Conservation (phyloP, 1,140 invertebrate genomes). For the Caenorhabditis elegans region DNA sequence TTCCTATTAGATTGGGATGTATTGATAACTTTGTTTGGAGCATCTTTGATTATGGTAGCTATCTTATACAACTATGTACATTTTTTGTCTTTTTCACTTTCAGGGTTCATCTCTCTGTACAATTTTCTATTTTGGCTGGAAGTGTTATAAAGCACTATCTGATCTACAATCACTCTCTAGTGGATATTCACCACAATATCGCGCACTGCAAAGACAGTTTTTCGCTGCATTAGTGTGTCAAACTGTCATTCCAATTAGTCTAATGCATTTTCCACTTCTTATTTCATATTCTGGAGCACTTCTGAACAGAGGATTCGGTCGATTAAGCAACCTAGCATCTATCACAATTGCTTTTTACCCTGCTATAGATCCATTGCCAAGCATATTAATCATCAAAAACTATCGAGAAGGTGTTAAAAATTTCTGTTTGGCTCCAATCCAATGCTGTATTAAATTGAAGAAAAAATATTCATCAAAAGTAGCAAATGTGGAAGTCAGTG, state of each 20-base stretch:
- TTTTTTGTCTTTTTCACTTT: neutral
- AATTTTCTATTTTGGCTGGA: neutral
- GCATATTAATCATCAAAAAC: neutral
- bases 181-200: neutral
- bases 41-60: neutral
- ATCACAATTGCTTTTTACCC: neutral
- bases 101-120: neutral
- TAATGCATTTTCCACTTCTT: neutral
- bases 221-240: neutral
- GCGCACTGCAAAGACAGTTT: neutral
- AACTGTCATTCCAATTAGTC: neutral
- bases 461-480: neutral
- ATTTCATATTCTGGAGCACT: neutral
- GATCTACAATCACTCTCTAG: neutral
- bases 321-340: neutral
- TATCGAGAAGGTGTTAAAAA: neutral
- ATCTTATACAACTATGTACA: neutral
- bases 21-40: neutral
- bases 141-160: neutral
- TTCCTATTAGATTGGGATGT: neutral
- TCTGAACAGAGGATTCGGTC: neutral
- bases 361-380: neutral
- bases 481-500: neutral
- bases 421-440: neutral
- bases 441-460: neutral